These are phyloP conservation scores for Drosophila prosaltans DNA, from an alignment of 1,140 invertebrate genomes.

Conservation along the genomic window DNA sequence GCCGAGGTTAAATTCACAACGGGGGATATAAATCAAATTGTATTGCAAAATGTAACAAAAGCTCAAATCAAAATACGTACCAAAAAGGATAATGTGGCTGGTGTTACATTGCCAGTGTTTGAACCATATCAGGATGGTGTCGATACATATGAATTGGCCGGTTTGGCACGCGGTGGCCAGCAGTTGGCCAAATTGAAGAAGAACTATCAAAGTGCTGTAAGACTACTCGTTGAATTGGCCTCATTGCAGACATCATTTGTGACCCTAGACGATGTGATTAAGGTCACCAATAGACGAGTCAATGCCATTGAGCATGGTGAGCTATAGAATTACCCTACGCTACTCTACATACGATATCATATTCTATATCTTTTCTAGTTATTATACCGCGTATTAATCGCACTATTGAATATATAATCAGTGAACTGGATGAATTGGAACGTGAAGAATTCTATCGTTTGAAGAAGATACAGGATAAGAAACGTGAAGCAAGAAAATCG, in stretches of 20 bases:
- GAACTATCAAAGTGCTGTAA: conserved; percentile 96
- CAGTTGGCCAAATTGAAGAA: conserved; percentile 97
- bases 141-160: conserved; percentile 96
- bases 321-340: conserved; percentile 22
- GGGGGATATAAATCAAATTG: conserved; percentile 99
- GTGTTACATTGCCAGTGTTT: conserved; percentile 97
- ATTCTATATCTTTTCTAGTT: conserved; percentile 85
- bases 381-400: conserved; percentile 99
- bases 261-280: conserved; percentile 98
- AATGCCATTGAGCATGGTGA: conserved; percentile 99
- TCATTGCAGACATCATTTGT: conserved; percentile 98
- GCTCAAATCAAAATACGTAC: conserved; percentile 99
- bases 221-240: conserved; percentile 95
- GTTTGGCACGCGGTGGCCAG: conserved; percentile 96
- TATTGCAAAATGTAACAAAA: conserved; percentile 99
- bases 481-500: conserved; percentile 86
- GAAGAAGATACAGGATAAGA: conserved; percentile 89
- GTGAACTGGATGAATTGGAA: conserved; percentile 99
- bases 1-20: conserved; percentile 99
- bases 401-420: conserved; percentile 98
- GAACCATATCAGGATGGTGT: conserved; percentile 97
- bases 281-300: conserved; percentile 98
- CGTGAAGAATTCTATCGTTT: conserved; percentile 99
- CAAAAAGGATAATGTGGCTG: conserved; percentile 99
- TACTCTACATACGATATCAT: not conserved